phyloP scores from a whole-genome alignment of 2,888 invertebrate genomes.

The Noctua fimbriata region DNA sequence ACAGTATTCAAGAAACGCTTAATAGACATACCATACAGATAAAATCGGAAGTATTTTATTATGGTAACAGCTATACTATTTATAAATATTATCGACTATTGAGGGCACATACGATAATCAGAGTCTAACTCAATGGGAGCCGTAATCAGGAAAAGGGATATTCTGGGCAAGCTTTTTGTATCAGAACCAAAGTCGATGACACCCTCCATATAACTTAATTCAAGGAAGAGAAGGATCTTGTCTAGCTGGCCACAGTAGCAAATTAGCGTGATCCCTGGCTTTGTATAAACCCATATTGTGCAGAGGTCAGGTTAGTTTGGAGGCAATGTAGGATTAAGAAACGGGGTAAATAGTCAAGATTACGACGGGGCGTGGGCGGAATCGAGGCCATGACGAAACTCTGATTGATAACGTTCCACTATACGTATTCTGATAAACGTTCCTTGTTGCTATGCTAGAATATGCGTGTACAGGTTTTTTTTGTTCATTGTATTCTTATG shows the following conservation, averaged over 20 bases:
- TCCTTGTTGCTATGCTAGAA: conserved; percentile 79
- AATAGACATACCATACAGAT: conserved; percentile 66
- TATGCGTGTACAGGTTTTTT: conserved; percentile 49
- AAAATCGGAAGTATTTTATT: conserved; percentile 66
- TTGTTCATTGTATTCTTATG: conserved; percentile 56
- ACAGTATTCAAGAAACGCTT: conserved; percentile 59
- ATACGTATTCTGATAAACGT: conserved; percentile 79
- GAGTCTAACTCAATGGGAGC: conserved; percentile 71
- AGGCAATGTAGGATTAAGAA: conserved; percentile 81
- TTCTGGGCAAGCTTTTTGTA: conserved; percentile 73
- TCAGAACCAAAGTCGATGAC: conserved; percentile 63
- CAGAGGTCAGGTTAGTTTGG: conserved; percentile 71
- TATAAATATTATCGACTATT: conserved; percentile 68
- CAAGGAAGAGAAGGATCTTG: conserved; percentile 57
- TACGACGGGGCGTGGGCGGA: conserved; percentile 84
- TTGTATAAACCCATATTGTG: conserved; percentile 42
- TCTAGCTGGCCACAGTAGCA: conserved; percentile 60
- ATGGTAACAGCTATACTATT: conserved; percentile 62
- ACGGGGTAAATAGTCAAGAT: conserved; percentile 86
- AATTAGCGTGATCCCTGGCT: conserved; percentile 63
- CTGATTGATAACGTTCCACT: conserved; percentile 86
- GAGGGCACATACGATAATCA: conserved; percentile 73
- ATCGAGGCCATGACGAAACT: conserved; percentile 87
- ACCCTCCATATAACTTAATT: conserved; percentile 39
- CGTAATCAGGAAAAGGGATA: conserved; percentile 74